Base-by-base conservation (phyloP, 2,797 vertebrate species). In the Pseudomugil gertrudae region DNA sequence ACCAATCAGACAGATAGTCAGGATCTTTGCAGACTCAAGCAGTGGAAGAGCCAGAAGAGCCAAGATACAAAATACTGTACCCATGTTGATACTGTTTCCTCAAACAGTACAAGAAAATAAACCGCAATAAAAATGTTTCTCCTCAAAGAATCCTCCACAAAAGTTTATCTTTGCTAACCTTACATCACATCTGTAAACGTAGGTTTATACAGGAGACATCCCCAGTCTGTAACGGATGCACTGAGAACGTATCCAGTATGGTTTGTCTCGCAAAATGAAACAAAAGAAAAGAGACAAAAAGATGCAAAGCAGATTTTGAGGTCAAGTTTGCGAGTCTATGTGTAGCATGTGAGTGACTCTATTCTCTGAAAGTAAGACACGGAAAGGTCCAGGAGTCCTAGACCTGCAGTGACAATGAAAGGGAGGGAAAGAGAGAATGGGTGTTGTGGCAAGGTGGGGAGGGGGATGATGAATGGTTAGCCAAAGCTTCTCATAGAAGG, bases 1-100 rank as follows among this genome's bases (percentile, higher is more conserved):
- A 92, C 90, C 87, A 76, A 89, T 89, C 52, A 91, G 72, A 74
- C 83, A 86, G 54, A 89, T 35, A 7, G 84, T 87, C 72, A 91
- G 81, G 74, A 91, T 90, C 80, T 87, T 92, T 72, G 90, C 88
- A 81, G 82, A 84, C 59, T 92, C 77, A 55, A 85, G 19, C 17
- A 86, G 21, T 53, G 84, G 86, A 81, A 85, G 76, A 75, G 78
- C 70, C 75, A 90, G 64, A 70, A 92, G 73, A 69, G 27, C 79
- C 74, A 87, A 79, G 4, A 29, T 74, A 82, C 86, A 84, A 71
- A 87, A 79, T 69, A 57, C 61, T 53, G 72, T 72, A 40, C 63
- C 59, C 87, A 89, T 90, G 55, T 72, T 76, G 66, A 64, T 69
- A 33, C 32, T 63, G 35, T 69, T 53, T 60, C 43, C 17, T 64